Evolutionary conservation across 2,797 vertebrate genomes (phyloP), one percentile per base, ranked within the genome.

Genomic region (Anguilla pacifica): DNA sequence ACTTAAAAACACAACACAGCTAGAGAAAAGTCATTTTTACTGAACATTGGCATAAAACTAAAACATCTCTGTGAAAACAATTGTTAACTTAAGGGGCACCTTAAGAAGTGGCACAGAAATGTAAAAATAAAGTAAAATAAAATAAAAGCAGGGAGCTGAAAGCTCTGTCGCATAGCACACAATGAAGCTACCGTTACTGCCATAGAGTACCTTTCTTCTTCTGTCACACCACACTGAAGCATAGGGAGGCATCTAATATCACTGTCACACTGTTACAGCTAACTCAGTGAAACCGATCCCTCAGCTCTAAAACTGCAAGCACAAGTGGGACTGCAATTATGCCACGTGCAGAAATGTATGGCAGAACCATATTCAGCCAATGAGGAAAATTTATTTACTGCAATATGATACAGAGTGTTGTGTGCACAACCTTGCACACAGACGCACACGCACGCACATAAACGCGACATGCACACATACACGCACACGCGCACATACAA

Each of bases 401-500:
- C 67, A 70, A 39, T 11, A 35, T 31, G 70, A 74, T 31, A 74
- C n/a, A 3, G 31, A 74, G 15, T 74, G 70, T 74, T 74, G 28
- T 39, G 70, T 31, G 31, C 70, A 74, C 31, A 31, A 7, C 19
- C 19, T 17, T 3, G 43, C 46, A 74, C 67, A 86, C 17, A 19
- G 9, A 6, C 51, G 28, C 49, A 84, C 53, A 55, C 13, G 39
- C 53, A 86, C 19, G 61, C 31, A 79, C 35, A 64, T 49, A 25
- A 5, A n/a, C 46, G 74, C 31, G 39, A 49, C n/a, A 72, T 5
- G 85, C 31, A 83, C 10, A 35, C 39, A 83, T 25, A 64, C 19
- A 53, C 46, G 57, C 17, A 86, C 31, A 83, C 10, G n/a, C 39
- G 61, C 28, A 64, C 19, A 59, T 39, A 86, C 19, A 85, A 89